Evolutionary conservation across 2,888 invertebrate genomes (phyloP), one percentile per base, ranked within the genome.

Genomic region (Amiota mariae): DNA sequence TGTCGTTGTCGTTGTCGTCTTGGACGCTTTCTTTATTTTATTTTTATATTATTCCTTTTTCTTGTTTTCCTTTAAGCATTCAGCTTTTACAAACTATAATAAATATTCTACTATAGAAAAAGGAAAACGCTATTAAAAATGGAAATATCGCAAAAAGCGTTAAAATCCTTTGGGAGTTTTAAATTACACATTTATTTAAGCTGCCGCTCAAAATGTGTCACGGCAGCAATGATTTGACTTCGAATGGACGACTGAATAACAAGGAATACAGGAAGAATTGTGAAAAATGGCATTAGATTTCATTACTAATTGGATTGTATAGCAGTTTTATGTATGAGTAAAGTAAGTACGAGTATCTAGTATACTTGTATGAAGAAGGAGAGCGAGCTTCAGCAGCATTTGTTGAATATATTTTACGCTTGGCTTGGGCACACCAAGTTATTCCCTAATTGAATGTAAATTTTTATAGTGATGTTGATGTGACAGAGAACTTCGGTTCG

Each of bases 81-180:
- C n/a, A 9, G 8, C 15, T 59, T 59, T 59, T 59, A 20, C 59
- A 59, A 15, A 36, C 36, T 36, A 36, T 36, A 36, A 36, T 24
- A 24, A 24, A 24, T 36, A 36, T 36, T 2, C 54, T n/a, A 54
- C 54, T 54, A 54, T 10, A 54, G 36, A 36, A 36, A 36, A 36
- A 36, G 36, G 36, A 54, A 63, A 63, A 63, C n/a, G 63, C 63
- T 18, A 63, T 63, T n/a, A 54, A 63, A 63, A 63, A 63, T 59
- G 20, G 11, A 20, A 59, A 59, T 13, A 63, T 36, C 9, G 46
- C 59, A 6, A 63, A 15, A 12, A 36, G 63, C 36, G 36, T 6
- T 46, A 46, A 63, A 46, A 63, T 63, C 63, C 46, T 63, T 63
- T 24, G 63, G 63, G 24, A 63, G 63, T 63, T 63, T 63, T 63